Evolutionary conservation across 2,888 invertebrate genomes (phyloP), one percentile per base, ranked within the genome.

Genomic region (Tryphoninae sp.): DNA sequence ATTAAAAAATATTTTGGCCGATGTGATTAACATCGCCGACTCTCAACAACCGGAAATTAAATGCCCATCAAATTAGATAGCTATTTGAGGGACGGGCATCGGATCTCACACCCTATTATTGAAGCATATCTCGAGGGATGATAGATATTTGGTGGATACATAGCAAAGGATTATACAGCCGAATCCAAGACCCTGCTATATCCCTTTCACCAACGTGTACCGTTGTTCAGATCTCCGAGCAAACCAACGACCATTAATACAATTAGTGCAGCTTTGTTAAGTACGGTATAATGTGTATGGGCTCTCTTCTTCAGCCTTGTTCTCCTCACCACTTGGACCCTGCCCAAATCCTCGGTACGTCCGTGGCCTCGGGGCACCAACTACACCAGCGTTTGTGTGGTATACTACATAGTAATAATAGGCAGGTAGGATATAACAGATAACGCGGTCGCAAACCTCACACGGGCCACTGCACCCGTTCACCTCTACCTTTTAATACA

Each of bases 171-270:
- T 90, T 90, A 88, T 89, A 87, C 69, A 69, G 77, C 80, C 49
- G 58, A 55, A 68, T 69, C 68, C 72, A 77, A 77, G 55, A 71
- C 64, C 77, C 71, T 71, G 3, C 64, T 26, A 23, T 59, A 11
- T 62, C 75, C 72, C 71, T 75, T 62, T 33, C 55, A 51, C 58
- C 64, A 42, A 42, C 58, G 65, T 22, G 77, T 77, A 40, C 75
- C 49, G 55, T 61, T 64, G 71, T 51, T 64, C 26, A 40, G 61
- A 76, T 72, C 89, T 89, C 88, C 86, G 76, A 84, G 86, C 85
- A 88, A 90, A 88, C 89, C 90, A 87, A 88, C 88, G 87, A 87
- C 89, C 88, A 90, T 90, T 91, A 90, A 91, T 90, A 90, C 90
- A 90, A 91, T 91, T 91, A 91, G 89, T 87, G 85, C 86, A 87